A percentile compares a stretch with the other conserved stretches of the same genome.
Conservation (phyloP, 2,113 vertebrate species). For the Aramus guarauna region DNA sequence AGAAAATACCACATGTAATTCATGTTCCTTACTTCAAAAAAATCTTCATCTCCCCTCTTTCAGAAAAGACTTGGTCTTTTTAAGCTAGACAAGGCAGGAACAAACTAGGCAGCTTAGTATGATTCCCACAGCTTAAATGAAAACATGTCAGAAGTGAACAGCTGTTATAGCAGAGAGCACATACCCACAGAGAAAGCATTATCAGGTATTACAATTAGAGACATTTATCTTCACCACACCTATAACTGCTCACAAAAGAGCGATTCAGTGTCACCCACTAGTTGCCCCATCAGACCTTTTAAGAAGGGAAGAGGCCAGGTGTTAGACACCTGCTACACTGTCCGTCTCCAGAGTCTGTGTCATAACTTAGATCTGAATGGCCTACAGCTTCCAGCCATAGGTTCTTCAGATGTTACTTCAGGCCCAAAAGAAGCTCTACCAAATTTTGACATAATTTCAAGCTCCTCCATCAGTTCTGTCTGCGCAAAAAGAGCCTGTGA, state of each 20-base stretch:
- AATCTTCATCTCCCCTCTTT: not conserved
- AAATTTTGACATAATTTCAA: not conserved
- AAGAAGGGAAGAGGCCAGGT: not conserved
- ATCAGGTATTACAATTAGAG: not conserved
- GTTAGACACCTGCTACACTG: not conserved
- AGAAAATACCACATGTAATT: not conserved
- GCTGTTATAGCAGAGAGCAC: not conserved
- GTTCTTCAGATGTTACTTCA: not conserved
- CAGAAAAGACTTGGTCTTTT: not conserved
- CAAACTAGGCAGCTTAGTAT: not conserved
- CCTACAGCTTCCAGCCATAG: not conserved
- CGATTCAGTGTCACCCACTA: not conserved
- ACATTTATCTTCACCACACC: not conserved
- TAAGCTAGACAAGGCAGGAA: not conserved
- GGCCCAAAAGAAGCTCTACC: not conserved
- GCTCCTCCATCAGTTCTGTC: fast-evolving
- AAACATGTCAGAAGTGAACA: not conserved
- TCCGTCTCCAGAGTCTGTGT: not conserved
- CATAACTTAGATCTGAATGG: not conserved
- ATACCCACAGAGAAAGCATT: not conserved
- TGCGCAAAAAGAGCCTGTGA: not conserved
- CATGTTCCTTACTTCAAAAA: not conserved
- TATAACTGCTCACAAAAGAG: not conserved
- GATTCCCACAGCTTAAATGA: not conserved
- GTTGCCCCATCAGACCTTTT: not conserved